phyloP scores from a whole-genome alignment of 1,140 invertebrate species.

The Bilobella aurantiaca region DNA sequence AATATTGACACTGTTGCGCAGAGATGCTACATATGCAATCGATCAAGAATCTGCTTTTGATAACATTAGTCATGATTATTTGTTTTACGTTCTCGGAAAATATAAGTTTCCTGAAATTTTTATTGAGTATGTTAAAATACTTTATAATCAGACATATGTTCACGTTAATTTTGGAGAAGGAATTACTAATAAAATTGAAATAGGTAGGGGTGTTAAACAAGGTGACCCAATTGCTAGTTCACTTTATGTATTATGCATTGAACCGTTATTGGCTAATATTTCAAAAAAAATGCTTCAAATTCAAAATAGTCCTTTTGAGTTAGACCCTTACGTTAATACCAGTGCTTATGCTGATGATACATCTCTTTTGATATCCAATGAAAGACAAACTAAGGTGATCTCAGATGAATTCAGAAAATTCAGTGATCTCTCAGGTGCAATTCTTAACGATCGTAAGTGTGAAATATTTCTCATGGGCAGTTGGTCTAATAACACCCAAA shows the following conservation, averaged over 20 bases:
- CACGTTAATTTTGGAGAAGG: neutral
- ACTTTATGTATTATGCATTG: slow-evolving; percentile 10
- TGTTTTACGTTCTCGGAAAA: neutral
- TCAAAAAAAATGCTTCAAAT: neutral
- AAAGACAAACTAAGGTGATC: neutral
- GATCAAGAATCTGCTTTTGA: slow-evolving; percentile 17
- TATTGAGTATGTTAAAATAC: slow-evolving; percentile 2
- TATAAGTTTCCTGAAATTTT: slow-evolving; percentile 5
- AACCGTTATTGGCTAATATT: slow-evolving; percentile 7
- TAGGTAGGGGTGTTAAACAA: slow-evolving; percentile 3
- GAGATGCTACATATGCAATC: no score
- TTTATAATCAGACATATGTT: neutral
- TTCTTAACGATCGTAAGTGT: neutral
- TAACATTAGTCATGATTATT: neutral
- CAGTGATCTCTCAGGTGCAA: neutral
- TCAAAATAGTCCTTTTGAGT: neutral
- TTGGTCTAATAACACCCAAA: neutral
- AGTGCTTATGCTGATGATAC: slow-evolving; percentile 16
- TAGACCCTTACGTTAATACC: neutral
- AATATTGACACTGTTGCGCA: no score
- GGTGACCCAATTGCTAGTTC: slow-evolving; percentile 9
- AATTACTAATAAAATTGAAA: neutral
- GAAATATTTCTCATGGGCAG: neutral
- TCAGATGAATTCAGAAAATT: neutral
- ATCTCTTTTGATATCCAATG: neutral